Conservation (phyloP, 2,888 invertebrate genomes). For the Pasiphila rectangulata region DNA sequence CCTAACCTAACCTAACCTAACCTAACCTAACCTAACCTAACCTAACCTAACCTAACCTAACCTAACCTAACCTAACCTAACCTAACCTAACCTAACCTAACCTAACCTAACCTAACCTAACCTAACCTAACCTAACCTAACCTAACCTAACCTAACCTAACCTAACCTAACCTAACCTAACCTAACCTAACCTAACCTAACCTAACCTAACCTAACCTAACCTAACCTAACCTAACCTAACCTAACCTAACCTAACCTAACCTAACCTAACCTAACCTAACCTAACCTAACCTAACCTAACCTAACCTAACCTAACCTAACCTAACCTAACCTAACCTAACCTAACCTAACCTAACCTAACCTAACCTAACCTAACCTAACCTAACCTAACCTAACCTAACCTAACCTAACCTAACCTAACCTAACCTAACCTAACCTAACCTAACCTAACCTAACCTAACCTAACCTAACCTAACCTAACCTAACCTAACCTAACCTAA, state of each 20-base stretch:
- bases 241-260: slow-evolving; percentile 32
- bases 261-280: slow-evolving; percentile 31
- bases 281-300: slow-evolving; percentile 26
- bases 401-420: slow-evolving; percentile 29
- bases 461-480: slow-evolving; percentile 40
- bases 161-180: slow-evolving; percentile 24
- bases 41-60: slow-evolving; percentile 28
- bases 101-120: slow-evolving; percentile 34
- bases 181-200: slow-evolving; percentile 25
- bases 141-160: slow-evolving; percentile 30
- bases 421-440: slow-evolving; percentile 37
- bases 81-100: slow-evolving; percentile 23
- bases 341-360: slow-evolving; percentile 23
- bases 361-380: slow-evolving; percentile 27
- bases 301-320: slow-evolving; percentile 27
- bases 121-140: slow-evolving; percentile 33
- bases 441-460: slow-evolving; percentile 38
- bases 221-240: slow-evolving; percentile 34
- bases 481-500: slow-evolving; percentile 37
- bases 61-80: slow-evolving; percentile 28
- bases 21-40: slow-evolving; percentile 27
- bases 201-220: slow-evolving; percentile 27
- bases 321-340: slow-evolving; percentile 34
- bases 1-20: slow-evolving; percentile 19
- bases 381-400: slow-evolving; percentile 26